Conservation (phyloP, 2,797 vertebrate genomes). For the Anabas testudineus region DNA sequence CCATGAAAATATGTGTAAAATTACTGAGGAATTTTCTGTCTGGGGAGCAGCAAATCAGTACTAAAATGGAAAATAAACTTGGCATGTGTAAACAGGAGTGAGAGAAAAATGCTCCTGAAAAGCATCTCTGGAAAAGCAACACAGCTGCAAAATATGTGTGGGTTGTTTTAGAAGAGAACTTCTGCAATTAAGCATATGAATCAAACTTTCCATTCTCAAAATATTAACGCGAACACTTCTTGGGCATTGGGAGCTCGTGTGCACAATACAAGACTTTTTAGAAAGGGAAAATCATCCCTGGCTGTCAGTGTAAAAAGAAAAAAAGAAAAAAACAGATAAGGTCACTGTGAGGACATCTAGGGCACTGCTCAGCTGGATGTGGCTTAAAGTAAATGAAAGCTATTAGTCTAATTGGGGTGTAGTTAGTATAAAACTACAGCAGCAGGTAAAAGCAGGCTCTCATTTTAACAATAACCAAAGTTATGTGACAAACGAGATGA, state of each 20-base stretch:
- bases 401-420: background rate
- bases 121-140: constrained; percentile 56
- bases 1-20: constrained; percentile 48
- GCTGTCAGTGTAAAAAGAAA: constrained; percentile 3
- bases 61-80: constrained; percentile 63
- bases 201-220: constrained; percentile 78
- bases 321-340: constrained; percentile 25
- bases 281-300: constrained; percentile 30
- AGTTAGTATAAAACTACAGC: background rate
- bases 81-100: constrained; percentile 61
- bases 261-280: constrained; percentile 36
- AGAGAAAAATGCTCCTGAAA: constrained; percentile 40
- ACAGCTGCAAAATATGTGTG: constrained; percentile 63
- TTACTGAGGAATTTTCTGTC: constrained; percentile 44
- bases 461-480: background rate
- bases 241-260: constrained; percentile 51
- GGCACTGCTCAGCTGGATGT: constrained; percentile 11
- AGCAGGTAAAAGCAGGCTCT: background rate
- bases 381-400: background rate
- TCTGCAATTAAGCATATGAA: constrained; percentile 71
- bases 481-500: constrained; percentile 14
- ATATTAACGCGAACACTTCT: constrained; percentile 58
- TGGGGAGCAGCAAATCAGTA: constrained; percentile 34
- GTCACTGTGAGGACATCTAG: constrained; percentile 39
- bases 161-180: constrained; percentile 70